Conservation (phyloP, 2,888 invertebrate genomes). For the Eupithecia abbreviata region DNA sequence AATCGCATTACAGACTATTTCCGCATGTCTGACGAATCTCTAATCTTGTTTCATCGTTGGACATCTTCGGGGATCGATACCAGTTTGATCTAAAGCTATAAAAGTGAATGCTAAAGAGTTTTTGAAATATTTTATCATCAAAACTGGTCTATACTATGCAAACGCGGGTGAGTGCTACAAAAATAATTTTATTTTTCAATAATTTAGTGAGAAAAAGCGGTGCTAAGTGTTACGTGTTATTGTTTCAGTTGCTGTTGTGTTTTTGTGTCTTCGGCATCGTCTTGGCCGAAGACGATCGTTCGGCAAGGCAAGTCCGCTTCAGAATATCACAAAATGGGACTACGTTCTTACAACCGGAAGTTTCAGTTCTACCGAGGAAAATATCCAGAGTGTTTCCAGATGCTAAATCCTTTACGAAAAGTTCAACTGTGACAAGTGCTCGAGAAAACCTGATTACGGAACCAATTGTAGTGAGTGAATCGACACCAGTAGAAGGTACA, state of each 20-base stretch:
- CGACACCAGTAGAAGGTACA: constrained; percentile 16
- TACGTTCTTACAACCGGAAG: constrained; percentile 19
- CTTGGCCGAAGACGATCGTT: constrained; percentile 31
- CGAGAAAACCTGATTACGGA: constrained; percentile 13
- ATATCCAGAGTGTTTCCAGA: constrained; percentile 32
- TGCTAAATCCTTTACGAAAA: constrained; percentile 15
- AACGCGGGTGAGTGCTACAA: constrained; percentile 58
- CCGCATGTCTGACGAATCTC: constrained; percentile 44
- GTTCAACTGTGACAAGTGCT: constrained; percentile 1
- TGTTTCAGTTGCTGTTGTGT: constrained; percentile 69
- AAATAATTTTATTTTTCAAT: constrained; percentile 8
- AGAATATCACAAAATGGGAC: constrained; percentile 21
- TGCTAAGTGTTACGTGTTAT: constrained; percentile 17
- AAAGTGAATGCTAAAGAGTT: constrained; percentile 66
- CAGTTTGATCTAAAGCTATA: constrained; percentile 71
- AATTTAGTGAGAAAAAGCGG: constrained; percentile 3
- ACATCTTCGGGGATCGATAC: constrained; percentile 64
- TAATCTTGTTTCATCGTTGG: constrained; percentile 54
- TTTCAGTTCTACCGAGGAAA: constrained; percentile 22
- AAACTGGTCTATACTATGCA: constrained; percentile 69
- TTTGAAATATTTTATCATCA: constrained; percentile 66
- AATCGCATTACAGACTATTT: constrained; percentile 50
- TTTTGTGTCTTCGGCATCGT: constrained; percentile 57
- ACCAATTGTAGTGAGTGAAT: constrained; percentile 22
- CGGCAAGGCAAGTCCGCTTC: constrained; percentile 20